These are phyloP conservation scores for Netta rufina DNA, from an alignment of 2,797 vertebrate genomes.

Conservation along the genomic window DNA sequence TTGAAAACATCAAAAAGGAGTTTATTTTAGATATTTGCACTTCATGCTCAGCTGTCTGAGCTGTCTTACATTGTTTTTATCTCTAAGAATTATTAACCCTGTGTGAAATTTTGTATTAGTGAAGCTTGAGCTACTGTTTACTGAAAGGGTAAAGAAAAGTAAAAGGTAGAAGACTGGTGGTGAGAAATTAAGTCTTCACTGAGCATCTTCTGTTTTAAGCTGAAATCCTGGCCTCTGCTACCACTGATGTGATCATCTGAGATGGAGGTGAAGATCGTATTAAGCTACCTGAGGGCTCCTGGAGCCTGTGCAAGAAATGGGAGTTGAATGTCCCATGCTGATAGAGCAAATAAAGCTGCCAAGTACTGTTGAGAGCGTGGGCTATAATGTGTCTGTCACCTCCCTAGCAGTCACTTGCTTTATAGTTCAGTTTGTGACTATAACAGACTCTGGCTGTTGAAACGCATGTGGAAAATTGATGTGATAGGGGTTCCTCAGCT, in stretches of 20 bases:
- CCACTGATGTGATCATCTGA: not conserved
- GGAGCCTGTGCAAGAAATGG: not conserved
- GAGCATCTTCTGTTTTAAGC: not conserved
- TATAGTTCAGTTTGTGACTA: not conserved
- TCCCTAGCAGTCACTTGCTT: not conserved
- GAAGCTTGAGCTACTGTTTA: not conserved
- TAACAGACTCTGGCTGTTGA: not conserved
- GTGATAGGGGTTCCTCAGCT: not conserved
- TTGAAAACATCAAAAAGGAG: not conserved
- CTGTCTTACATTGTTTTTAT: not conserved
- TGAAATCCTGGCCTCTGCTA: not conserved
- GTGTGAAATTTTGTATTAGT: not conserved
- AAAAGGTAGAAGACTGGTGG: not conserved
- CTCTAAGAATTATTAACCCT: not conserved
- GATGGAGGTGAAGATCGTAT: not conserved
- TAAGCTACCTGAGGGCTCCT: not conserved
- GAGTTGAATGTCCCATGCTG: not conserved
- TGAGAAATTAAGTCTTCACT: not conserved
- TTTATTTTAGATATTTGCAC: not conserved
- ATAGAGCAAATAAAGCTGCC: not conserved
- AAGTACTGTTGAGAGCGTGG: not conserved
- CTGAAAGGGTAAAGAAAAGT: not conserved
- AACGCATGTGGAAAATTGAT: not conserved
- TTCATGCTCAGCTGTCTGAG: not conserved
- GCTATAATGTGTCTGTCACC: constrained; percentile 28